A percentile compares a stretch with the other conserved stretches of the same genome.
Conservation (phyloP, 2,113 vertebrate genomes). For the Hepsetus odoe region DNA sequence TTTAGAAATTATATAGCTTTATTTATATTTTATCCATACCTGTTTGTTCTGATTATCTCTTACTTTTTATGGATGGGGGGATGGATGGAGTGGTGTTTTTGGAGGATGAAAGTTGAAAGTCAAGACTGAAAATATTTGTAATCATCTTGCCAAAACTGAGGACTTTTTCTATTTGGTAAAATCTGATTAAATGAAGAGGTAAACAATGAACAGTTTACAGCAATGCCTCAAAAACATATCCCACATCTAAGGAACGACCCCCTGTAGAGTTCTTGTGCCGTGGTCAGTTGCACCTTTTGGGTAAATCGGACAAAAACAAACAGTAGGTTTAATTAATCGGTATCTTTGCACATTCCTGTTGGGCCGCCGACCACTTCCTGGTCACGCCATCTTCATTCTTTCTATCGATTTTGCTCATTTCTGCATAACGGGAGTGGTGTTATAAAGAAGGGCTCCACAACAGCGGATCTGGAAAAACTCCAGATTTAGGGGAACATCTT, state of each 20-base stretch:
- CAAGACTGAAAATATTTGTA: too few species aligned
- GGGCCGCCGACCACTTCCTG: constrained; percentile 71
- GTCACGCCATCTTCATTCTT: constrained; percentile 57
- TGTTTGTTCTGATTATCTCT: too few species aligned
- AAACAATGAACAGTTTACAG: too few species aligned
- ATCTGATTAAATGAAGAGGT: too few species aligned
- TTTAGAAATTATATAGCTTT: too few species aligned
- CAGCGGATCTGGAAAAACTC: constrained; percentile 50
- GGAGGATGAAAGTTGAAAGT: too few species aligned
- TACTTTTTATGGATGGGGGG: too few species aligned
- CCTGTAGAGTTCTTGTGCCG: constrained; percentile 53
- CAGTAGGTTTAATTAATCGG: constrained; percentile 65
- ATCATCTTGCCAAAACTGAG: too few species aligned
- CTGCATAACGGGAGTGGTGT: constrained; percentile 47
- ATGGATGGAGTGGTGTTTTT: too few species aligned
- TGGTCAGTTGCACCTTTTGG: constrained; percentile 55
- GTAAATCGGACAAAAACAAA: constrained; percentile 67
- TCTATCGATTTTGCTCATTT: constrained; percentile 7
- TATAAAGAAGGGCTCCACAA: constrained; percentile 67
- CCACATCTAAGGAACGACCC: neutral
- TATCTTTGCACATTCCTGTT: constrained; percentile 70
- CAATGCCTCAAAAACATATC: neutral
- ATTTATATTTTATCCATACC: too few species aligned
- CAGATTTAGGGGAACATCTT: too few species aligned
- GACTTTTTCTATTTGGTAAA: too few species aligned